A percentile compares a stretch with the other conserved stretches of the same genome.
Conservation (phyloP, 2,797 vertebrate species). For the Aeoliscus strigatus region DNA sequence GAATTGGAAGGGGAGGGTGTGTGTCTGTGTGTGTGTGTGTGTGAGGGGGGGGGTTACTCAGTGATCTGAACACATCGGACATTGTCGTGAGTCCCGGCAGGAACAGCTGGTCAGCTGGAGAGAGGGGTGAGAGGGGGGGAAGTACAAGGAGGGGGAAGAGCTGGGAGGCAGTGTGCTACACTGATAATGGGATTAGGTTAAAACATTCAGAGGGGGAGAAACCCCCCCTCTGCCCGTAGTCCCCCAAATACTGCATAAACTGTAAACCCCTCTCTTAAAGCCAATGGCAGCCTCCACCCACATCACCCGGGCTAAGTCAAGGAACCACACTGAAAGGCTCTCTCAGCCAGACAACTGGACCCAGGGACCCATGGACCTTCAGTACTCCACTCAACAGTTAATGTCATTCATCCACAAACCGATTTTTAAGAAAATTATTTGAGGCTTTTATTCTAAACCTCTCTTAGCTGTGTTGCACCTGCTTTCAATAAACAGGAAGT, state of each 20-base stretch:
- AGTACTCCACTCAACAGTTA: too few relatives aligned
- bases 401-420: too few relatives aligned
- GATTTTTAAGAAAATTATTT: too few relatives aligned
- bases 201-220: conserved; percentile 73
- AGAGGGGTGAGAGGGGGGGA: conserved; percentile 64
- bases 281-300: conserved; percentile 41
- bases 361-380: too few relatives aligned
- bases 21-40: too few relatives aligned
- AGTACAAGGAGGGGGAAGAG: conserved; percentile 68
- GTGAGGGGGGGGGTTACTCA: conserved; percentile 70
- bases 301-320: conserved; percentile 31
- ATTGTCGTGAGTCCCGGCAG: conserved; percentile 90
- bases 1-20: conserved; percentile 8
- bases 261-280: conserved; percentile 53
- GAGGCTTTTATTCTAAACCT: too few relatives aligned
- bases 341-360: too few relatives aligned
- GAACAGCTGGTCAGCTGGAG: conserved; percentile 98
- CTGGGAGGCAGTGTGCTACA: conserved; percentile 77
- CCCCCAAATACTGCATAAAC: conserved; percentile 56
- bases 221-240: conserved; percentile 46
- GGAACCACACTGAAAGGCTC: too few relatives aligned
- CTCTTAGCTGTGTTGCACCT: too few relatives aligned
- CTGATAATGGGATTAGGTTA: conserved; percentile 88
- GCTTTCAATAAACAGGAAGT: conserved; percentile 64
- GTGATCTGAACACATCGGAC: conserved; percentile 91